Base-by-base conservation (phyloP, 2,888 invertebrate genomes). In the Minunthozetes semirufus region DNA sequence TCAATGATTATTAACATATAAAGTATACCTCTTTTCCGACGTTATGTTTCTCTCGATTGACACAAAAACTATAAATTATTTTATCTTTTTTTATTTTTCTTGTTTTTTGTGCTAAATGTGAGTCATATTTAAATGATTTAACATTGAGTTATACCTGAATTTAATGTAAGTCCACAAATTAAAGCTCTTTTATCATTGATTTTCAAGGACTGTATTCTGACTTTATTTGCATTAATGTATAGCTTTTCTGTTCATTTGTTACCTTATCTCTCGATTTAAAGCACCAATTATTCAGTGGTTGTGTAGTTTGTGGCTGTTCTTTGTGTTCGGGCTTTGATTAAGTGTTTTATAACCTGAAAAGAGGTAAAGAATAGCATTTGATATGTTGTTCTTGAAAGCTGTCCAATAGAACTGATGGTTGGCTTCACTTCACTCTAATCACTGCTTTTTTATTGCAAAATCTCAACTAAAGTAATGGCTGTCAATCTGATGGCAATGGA, bases 401-500 rank as follows among this genome's bases (percentile, higher is more conserved):
- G 59, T 59, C 59, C 48, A 48, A 48, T 48, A 17, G 48, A 48
- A 15, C n/a, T 3, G 13, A 48, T 48, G 48, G 48, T 48, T 48
- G 48, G 48, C 48, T 48, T 11, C 56, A 3, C 5, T 56, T 56
- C n/a, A n/a, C n/a, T n/a, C n/a, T 56, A 56, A 56, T 56, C 29
- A 63, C 29, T 63, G 63, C 9, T 17, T 63, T 63, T 63, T 63
- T 27, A 63, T 63, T 63, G 63, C 33, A 25, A 63, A 63, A 56
- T 56, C 56, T 56, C 25, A 3, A 17, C 13, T 15, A 15, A 63
- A 17, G 63, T 29, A 29, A 63, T 63, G 63, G 63, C 63, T 63
- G 63, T 63, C 63, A 63, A 63, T 63, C 29, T 63, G 19, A 29
- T 63, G 27, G 29, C 48, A 17, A 48, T 17, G 48, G n/a, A 33